These are phyloP conservation scores for Synergus japonicus DNA, from an alignment of 2,888 invertebrate genomes.

Conservation along the genomic window DNA sequence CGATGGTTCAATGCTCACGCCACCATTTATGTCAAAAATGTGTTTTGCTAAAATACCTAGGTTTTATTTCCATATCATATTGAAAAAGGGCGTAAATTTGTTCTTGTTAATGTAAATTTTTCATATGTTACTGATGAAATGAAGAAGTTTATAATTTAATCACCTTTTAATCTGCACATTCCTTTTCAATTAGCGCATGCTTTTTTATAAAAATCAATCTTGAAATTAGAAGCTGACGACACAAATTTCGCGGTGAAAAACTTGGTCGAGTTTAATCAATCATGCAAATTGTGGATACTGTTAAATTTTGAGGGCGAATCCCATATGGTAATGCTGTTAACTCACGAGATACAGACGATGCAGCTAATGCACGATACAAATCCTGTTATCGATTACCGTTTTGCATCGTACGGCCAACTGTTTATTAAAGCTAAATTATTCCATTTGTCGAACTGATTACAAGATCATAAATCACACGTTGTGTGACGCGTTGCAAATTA, in stretches of 20 bases:
- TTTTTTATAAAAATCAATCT: slow-evolving; percentile 5
- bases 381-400: slow-evolving; percentile 37
- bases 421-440: slow-evolving; percentile 39
- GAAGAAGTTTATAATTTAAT: no score
- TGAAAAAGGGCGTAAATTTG: no score
- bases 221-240: slow-evolving; percentile 8
- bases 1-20: slow-evolving; percentile 21
- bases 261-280: slow-evolving; percentile 66
- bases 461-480: slow-evolving; percentile 28
- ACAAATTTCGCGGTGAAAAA: slow-evolving; percentile 49
- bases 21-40: slow-evolving; percentile 4
- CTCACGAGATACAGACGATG: slow-evolving; percentile 57
- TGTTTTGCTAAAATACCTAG: neutral
- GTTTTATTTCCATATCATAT: no score
- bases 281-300: slow-evolving; percentile 71
- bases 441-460: slow-evolving; percentile 39
- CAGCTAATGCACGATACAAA: slow-evolving; percentile 38
- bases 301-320: slow-evolving; percentile 70
- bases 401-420: slow-evolving; percentile 30
- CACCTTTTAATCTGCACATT: neutral
- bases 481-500: slow-evolving; percentile 7
- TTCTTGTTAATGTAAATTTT: no score
- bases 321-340: slow-evolving; percentile 72
- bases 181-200: neutral
- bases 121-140: no score